These are phyloP conservation scores for Sminthurides aquaticus DNA, from an alignment of 2,888 invertebrate genomes.

Conservation along the genomic window DNA sequence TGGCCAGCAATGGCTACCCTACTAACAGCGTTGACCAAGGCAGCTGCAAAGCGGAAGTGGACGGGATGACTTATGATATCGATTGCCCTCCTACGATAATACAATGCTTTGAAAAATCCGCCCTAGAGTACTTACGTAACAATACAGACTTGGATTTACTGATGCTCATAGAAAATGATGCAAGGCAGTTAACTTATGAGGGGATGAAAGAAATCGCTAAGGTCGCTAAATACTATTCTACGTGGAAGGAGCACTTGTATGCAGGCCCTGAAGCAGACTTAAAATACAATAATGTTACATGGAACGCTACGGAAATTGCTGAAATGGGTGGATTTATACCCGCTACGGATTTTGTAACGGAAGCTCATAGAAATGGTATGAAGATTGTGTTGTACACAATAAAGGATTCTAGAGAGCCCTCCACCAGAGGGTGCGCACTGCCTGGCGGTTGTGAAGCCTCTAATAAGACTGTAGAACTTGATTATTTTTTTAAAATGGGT, in stretches of 20 bases:
- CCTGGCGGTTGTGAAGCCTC: constrained; percentile 23
- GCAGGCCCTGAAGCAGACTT: constrained; percentile 18
- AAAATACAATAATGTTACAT: constrained; percentile 13
- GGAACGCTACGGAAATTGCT: constrained; percentile 24
- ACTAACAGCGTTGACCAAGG: background rate
- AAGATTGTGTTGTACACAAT: constrained; percentile 37
- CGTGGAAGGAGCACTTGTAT: constrained; percentile 32
- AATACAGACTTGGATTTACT: constrained; percentile 22
- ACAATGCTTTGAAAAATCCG: constrained; percentile 28
- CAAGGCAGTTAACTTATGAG: constrained; percentile 21
- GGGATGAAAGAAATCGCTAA: constrained; percentile 22
- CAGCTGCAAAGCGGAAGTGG: constrained; percentile 10
- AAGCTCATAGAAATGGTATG: constrained; percentile 27
- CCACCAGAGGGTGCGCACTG: constrained; percentile 28
- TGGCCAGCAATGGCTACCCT: constrained; percentile 26
- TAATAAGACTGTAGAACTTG: constrained; percentile 34
- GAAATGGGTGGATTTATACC: constrained; percentile 35
- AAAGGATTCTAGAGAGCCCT: constrained; percentile 33
- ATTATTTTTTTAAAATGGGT: constrained; percentile 36
- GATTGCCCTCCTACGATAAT: constrained; percentile 24
- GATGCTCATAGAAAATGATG: constrained; percentile 25
- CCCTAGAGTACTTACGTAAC: constrained; percentile 20
- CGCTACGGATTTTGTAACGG: constrained; percentile 22
- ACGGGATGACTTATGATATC: constrained; percentile 1
- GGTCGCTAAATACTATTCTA: constrained; percentile 25